phyloP scores from a whole-genome alignment of 2,113 vertebrate species.

The Carlito syrichta region DNA sequence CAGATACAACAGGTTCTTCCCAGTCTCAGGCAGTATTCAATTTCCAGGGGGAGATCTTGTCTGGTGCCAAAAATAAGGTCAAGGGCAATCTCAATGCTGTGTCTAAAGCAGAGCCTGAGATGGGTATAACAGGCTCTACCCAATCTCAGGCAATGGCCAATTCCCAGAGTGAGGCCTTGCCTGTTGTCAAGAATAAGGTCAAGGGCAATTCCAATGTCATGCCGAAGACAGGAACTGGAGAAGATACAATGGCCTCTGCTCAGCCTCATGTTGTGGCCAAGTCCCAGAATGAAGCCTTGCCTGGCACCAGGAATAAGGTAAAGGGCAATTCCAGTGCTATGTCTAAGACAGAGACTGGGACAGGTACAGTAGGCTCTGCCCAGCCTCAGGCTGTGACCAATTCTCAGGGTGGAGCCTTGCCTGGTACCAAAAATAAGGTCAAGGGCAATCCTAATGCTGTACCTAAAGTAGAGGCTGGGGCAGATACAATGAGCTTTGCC shows the following conservation, averaged over 20 bases:
- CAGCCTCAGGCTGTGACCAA: background rate
- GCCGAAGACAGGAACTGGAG: background rate
- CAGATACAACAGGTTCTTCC: background rate
- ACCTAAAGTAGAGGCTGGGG: background rate
- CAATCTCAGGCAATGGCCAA: background rate
- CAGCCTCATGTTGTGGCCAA: background rate
- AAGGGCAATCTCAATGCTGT: no score
- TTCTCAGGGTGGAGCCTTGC: background rate
- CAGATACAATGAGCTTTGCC: background rate
- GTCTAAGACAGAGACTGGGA: background rate
- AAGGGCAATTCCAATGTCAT: background rate
- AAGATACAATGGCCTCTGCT: background rate
- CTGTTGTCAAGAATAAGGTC: background rate
- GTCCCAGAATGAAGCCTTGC: background rate
- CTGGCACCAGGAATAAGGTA: background rate
- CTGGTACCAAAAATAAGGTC: background rate
- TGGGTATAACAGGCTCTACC: background rate
- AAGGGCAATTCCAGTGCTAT: background rate
- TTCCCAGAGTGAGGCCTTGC: background rate
- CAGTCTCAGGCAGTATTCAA: background rate
- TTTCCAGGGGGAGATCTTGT: no score
- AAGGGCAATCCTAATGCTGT: background rate
- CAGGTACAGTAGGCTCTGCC: background rate
- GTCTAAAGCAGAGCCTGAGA: background rate
- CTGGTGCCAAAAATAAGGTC: no score